Percentiles rank a stretch among this genome's conserved stretches.
Conservation (phyloP, 1,140 invertebrate species). For the Psilanteris sp. region DNA sequence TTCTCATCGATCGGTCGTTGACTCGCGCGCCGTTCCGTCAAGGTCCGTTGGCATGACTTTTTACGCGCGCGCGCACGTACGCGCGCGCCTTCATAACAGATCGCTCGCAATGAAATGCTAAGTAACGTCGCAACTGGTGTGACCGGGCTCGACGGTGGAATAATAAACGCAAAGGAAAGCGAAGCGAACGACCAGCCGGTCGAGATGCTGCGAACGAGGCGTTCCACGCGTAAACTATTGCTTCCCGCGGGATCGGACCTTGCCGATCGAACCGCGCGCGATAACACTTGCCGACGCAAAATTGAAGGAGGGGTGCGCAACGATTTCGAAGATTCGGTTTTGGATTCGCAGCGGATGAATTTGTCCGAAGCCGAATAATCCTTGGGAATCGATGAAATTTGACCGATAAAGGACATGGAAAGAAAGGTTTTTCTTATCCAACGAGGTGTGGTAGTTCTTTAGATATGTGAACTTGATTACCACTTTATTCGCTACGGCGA, state of each 20-base stretch:
- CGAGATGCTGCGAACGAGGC: slow-evolving; percentile 29
- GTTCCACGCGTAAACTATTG: background rate
- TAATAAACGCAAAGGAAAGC: slow-evolving; percentile 49
- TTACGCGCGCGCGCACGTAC: slow-evolving; percentile 42
- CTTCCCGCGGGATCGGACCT: slow-evolving; percentile 1
- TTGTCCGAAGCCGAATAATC: too few relatives aligned
- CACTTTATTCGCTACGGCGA: too few relatives aligned
- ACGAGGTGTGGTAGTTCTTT: too few relatives aligned
- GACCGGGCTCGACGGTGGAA: slow-evolving; percentile 40
- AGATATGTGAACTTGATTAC: too few relatives aligned
- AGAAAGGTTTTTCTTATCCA: too few relatives aligned
- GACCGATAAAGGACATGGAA: too few relatives aligned
- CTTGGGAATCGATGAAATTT: too few relatives aligned
- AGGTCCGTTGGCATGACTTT: slow-evolving; percentile 62
- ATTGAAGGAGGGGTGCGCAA: too few relatives aligned
- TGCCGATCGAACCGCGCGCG: background rate
- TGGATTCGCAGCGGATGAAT: too few relatives aligned
- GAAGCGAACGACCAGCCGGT: slow-evolving; percentile 34
- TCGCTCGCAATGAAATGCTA: slow-evolving; percentile 49
- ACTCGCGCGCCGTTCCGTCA: slow-evolving; percentile 51
- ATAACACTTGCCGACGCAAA: too few relatives aligned
- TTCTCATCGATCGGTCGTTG: slow-evolving; percentile 63
- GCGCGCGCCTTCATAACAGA: slow-evolving; percentile 34
- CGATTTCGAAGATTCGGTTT: too few relatives aligned
- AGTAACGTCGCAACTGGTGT: slow-evolving; percentile 47